phyloP scores from a whole-genome alignment of 2,797 vertebrate species.

The Enteromius fasciolatus region DNA sequence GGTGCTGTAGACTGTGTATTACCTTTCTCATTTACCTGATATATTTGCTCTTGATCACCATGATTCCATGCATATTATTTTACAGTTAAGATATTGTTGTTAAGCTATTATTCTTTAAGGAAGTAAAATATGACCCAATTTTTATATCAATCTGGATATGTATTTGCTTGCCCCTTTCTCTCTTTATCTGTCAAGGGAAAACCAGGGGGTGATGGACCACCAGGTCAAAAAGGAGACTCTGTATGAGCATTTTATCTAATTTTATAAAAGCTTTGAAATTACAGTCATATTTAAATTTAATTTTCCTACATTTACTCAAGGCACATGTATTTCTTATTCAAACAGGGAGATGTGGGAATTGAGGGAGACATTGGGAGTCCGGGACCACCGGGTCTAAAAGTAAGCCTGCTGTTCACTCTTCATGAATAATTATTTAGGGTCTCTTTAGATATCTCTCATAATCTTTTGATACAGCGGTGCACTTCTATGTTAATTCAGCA shows the following conservation, averaged over 20 bases:
- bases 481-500: not conserved
- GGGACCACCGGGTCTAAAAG: slow-evolving; percentile 72
- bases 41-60: too few species aligned
- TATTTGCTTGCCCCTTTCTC: not conserved
- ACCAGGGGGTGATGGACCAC: slow-evolving; percentile 68
- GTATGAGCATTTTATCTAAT: slow-evolving; percentile 64
- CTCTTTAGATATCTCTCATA: not conserved
- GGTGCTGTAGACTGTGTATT: slow-evolving; percentile 62
- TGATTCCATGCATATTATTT: not conserved
- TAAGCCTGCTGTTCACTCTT: slow-evolving; percentile 58
- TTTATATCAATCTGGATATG: not conserved
- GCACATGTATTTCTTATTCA: not conserved
- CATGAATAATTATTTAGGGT: not conserved
- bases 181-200: slow-evolving; percentile 62
- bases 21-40: not conserved
- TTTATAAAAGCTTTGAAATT: not conserved
- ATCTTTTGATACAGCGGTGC: not conserved
- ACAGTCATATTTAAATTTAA: not conserved
- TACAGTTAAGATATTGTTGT: not conserved
- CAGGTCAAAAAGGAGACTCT: slow-evolving; percentile 74
- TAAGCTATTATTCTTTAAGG: not conserved
- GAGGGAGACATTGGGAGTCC: slow-evolving; percentile 77
- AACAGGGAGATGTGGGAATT: slow-evolving; percentile 72
- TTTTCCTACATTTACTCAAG: not conserved
- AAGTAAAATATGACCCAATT: not conserved